Evolutionary conservation across 2,113 vertebrate genomes (phyloP).

Genomic region (Carassius auratus): DNA sequence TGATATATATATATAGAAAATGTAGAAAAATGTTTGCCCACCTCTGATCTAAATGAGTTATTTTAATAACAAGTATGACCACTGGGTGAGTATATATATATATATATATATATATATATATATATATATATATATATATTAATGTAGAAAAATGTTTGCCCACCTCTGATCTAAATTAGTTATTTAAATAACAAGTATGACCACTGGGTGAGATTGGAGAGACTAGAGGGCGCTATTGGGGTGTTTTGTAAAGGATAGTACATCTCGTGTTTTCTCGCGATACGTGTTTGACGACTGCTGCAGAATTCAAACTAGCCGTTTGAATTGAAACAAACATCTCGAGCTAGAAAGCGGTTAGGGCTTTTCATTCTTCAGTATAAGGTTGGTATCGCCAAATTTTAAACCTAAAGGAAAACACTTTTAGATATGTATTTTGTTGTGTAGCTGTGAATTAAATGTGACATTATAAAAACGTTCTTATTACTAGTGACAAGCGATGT

Average conservation of each 20-base stretch:
- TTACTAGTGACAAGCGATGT: neutral
- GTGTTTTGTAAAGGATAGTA: neutral
- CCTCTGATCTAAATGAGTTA: neutral
- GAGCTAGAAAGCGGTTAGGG: neutral
- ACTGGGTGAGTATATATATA: neutral
- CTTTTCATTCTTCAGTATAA: neutral
- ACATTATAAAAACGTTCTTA: neutral
- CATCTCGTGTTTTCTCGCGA: constrained; percentile 47
- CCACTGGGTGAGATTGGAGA: neutral
- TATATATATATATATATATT: too few relatives aligned
- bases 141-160: too few relatives aligned
- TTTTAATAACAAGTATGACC: neutral
- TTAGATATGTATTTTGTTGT: neutral
- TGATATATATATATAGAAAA: too few relatives aligned
- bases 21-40: too few relatives aligned
- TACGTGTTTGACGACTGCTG: constrained; percentile 22
- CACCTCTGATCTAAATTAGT: neutral
- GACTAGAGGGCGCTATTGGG: too few relatives aligned
- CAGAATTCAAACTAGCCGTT: constrained; percentile 55
- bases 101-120: too few relatives aligned
- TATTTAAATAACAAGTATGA: neutral
- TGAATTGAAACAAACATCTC: neutral
- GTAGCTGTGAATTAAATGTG: neutral
- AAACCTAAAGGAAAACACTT: neutral
- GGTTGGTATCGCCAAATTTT: neutral